phyloP scores from a whole-genome alignment of 2,797 vertebrate species.

The Glossophaga mutica region DNA sequence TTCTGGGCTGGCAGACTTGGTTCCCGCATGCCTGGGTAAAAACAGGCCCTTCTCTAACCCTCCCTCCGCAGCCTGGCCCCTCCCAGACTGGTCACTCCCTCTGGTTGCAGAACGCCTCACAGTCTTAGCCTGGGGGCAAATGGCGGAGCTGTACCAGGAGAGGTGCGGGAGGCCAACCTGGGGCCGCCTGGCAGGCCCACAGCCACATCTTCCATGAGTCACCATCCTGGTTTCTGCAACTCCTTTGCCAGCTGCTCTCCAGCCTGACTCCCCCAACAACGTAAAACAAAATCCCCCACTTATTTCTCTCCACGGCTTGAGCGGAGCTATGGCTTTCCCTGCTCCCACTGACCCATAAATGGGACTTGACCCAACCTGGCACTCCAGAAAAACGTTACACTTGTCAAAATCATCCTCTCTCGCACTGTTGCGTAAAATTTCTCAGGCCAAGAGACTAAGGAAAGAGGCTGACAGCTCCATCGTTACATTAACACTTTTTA shows the following conservation, averaged over 20 bases:
- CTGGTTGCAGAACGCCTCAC: not conserved
- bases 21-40: rapidly evolving
- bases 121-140: not conserved
- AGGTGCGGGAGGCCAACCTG: not conserved
- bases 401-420: not conserved
- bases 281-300: not conserved
- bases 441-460: not conserved
- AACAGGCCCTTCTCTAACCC: not conserved
- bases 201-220: not conserved
- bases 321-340: not conserved
- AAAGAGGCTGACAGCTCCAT: not conserved
- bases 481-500: not conserved
- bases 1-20: not conserved
- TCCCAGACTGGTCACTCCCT: not conserved
- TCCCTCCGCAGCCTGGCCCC: not conserved
- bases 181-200: not conserved
- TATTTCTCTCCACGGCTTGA: not conserved
- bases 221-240: not conserved
- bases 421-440: not conserved
- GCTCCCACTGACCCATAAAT: not conserved
- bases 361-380: not conserved
- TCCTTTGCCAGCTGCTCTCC: not conserved
- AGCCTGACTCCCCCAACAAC: not conserved
- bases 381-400: not conserved
- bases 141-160: not conserved